Conservation (phyloP, 2,113 vertebrate genomes). For the Marmota flaviventris region DNA sequence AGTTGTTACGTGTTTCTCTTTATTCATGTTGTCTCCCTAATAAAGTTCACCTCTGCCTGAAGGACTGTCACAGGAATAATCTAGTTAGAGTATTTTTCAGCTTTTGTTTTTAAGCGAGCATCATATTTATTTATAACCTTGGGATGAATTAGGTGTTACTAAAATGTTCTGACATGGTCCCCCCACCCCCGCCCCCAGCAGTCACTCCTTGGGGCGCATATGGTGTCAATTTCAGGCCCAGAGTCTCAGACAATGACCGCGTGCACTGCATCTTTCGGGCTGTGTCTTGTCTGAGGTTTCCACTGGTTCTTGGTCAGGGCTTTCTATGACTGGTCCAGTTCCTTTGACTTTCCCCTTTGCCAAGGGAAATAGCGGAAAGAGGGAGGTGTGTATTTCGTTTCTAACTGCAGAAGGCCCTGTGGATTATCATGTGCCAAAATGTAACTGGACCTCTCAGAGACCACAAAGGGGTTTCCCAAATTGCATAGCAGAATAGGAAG, state of each 20-base stretch:
- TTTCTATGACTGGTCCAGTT: conserved; percentile 67
- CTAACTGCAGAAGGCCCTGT: conserved; percentile 62
- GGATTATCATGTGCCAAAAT: conserved; percentile 66
- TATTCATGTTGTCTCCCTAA: conserved; percentile 82
- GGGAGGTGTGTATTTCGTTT: neutral
- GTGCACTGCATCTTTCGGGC: conserved; percentile 73
- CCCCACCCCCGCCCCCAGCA: conserved; percentile 75
- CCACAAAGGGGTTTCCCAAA: neutral
- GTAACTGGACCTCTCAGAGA: conserved; percentile 37
- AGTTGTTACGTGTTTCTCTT: conserved; percentile 85
- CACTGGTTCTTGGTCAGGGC: conserved; percentile 59
- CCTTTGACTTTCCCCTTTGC: conserved; percentile 64
- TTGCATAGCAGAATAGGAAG: conserved; percentile 5
- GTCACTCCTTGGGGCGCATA: conserved; percentile 83
- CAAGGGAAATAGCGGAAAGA: conserved; percentile 67
- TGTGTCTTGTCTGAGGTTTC: conserved; percentile 83
- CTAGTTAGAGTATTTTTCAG: conserved; percentile 83
- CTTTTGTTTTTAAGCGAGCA: conserved; percentile 87
- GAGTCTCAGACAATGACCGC: conserved; percentile 80
- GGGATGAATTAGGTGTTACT: conserved; percentile 88
- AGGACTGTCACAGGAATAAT: conserved; percentile 81
- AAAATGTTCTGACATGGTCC: conserved; percentile 86
- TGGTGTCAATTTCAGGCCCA: conserved; percentile 88
- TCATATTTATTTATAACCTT: conserved; percentile 87
- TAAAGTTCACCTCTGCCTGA: conserved; percentile 85